phyloP scores from a whole-genome alignment of 1,140 invertebrate species.

The Pomacea maculata region DNA sequence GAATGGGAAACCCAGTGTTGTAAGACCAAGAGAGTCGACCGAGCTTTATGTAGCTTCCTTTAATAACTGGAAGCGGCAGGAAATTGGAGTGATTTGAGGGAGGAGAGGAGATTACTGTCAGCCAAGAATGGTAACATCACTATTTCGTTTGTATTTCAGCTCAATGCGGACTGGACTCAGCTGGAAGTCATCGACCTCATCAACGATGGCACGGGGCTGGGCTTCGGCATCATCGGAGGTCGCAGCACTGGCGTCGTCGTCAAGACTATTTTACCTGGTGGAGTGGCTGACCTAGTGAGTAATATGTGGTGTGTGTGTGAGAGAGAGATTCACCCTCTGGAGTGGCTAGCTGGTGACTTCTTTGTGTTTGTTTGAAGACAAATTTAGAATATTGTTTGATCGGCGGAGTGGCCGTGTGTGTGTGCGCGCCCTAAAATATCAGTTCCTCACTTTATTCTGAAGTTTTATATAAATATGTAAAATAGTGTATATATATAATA shows the following conservation, averaged over 20 bases:
- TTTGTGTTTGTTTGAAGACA: too few relatives aligned
- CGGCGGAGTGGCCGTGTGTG: background rate
- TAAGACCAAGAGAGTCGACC: too few relatives aligned
- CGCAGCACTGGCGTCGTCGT: slow-evolving; percentile 96
- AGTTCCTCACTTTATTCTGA: background rate
- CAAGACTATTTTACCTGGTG: slow-evolving; percentile 92
- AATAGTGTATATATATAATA: background rate
- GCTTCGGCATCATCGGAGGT: slow-evolving; percentile 95
- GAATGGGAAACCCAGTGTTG: too few relatives aligned
- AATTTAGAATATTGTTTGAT: too few relatives aligned
- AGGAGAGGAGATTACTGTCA: too few relatives aligned
- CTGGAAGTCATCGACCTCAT: slow-evolving; percentile 94
- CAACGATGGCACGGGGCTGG: slow-evolving; percentile 94
- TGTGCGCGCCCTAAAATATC: background rate
- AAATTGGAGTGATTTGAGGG: too few relatives aligned
- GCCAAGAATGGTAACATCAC: background rate
- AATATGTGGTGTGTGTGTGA: slow-evolving; percentile 1
- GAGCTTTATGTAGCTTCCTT: too few relatives aligned
- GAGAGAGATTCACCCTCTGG: background rate
- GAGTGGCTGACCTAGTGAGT: slow-evolving; percentile 87
- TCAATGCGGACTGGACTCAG: slow-evolving; percentile 94
- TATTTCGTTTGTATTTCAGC: slow-evolving; percentile 67
- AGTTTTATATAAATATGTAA: background rate
- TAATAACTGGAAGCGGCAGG: too few relatives aligned
- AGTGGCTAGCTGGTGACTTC: too few relatives aligned